Evolutionary conservation across 2,888 invertebrate species (phyloP), one percentile per base, ranked within the genome.

Genomic region (Ommatoiulus sabulosus): DNA sequence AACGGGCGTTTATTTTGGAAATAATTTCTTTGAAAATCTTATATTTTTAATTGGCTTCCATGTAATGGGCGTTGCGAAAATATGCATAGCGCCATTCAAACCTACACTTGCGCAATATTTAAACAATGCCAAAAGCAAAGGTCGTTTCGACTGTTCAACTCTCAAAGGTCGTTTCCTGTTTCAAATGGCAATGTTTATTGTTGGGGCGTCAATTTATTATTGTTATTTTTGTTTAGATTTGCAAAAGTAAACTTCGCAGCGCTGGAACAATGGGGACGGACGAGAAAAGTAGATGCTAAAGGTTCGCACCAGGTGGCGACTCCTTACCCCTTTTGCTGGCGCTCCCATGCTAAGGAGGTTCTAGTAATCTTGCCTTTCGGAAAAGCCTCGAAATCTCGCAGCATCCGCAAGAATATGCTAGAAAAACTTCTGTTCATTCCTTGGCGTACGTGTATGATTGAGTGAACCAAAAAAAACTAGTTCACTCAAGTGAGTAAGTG

Each of bases 111-210:
- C 72, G 72, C 72, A 72, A 72, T 72, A 72, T 20, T 72, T 24
- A 72, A 72, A 72, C 72, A 72, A 72, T 72, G 72, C 72, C 72
- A 24, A 72, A 72, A 24, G 72, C 72, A 72, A 72, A 72, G 72
- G 72, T 72, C 72, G 72, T 72, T 24, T 72, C 72, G 72, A 72
- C 20, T 72, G 72, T 72, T 72, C 72, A 72, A 72, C 72, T 72
- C 72, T 72, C 72, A 72, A 72, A 72, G 72, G 72, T 72, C 72
- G 72, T 72, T 72, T 72, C 72, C 72, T 72, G 72, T 72, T 72
- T 72, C 72, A 24, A 72, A 72, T 72, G 72, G 72, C 72, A 72
- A 72, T 72, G 72, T 72, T 72, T 20, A 72, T 72, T 72, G 72
- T 72, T 72, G 72, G 72, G 72, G 72, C 72, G 72, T 72, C 72